phyloP scores from a whole-genome alignment of 2,888 invertebrate species.

The Notodonta dromedarius region DNA sequence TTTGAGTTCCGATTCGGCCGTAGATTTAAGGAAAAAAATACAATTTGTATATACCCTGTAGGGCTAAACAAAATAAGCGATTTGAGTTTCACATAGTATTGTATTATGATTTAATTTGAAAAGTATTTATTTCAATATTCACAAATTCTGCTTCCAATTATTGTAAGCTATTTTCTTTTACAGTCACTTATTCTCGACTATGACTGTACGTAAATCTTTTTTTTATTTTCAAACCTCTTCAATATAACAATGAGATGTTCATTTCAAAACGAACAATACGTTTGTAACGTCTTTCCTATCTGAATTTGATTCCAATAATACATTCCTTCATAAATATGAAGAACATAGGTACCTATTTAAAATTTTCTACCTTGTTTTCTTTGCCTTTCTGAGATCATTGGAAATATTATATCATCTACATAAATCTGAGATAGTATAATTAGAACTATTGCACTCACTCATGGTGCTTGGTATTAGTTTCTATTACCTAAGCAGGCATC shows the following conservation, averaged over 20 bases:
- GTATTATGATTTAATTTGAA: too few species aligned
- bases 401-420: neutral
- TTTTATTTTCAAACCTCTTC: constrained; percentile 13
- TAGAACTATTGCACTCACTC: neutral
- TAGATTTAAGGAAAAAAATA: too few species aligned
- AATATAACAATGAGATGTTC: neutral
- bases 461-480: neutral
- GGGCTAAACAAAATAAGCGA: too few species aligned
- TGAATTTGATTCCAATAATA: neutral
- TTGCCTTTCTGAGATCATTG: neutral
- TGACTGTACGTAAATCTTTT: neutral
- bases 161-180: neutral
- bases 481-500: neutral
- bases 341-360: neutral
- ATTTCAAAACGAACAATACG: neutral
- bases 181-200: neutral
- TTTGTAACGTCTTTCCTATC: neutral
- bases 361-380: neutral
- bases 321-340: neutral
- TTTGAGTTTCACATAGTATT: too few species aligned
- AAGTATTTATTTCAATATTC: too few species aligned
- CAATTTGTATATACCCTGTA: too few species aligned
- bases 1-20: too few species aligned
- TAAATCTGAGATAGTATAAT: neutral
- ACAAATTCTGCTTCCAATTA: too few species aligned